phyloP scores from a whole-genome alignment of 2,113 vertebrate species.

The Alethe diademata region DNA sequence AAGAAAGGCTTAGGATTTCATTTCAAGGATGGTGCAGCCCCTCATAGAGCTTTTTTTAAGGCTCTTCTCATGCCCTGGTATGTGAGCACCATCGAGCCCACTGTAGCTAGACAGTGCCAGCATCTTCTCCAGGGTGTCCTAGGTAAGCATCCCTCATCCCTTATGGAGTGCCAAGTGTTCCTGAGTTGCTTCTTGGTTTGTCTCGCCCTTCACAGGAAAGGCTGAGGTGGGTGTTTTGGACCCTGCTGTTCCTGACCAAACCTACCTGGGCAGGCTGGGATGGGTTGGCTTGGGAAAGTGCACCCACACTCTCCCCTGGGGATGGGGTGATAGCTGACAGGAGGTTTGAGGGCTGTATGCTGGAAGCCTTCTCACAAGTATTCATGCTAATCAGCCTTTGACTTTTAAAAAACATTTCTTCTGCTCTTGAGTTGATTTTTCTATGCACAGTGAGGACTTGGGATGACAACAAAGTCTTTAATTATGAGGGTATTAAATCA shows the following conservation, averaged over 20 bases:
- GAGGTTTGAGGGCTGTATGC: not conserved
- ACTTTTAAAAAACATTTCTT: constrained; percentile 15
- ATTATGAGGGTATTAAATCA: constrained; percentile 57
- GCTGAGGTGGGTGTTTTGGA: accelerated
- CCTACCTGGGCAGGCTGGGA: not conserved
- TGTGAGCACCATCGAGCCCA: not conserved
- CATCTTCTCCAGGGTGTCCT: not conserved
- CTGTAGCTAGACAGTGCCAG: not conserved
- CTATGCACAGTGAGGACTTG: not conserved
- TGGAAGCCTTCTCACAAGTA: not conserved
- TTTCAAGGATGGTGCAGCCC: not conserved
- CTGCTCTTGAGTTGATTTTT: constrained; percentile 57
- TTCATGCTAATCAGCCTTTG: constrained; percentile 34
- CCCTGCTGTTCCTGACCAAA: not conserved
- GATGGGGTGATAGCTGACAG: not conserved
- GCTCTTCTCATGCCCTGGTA: not conserved
- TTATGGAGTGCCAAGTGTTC: accelerated
- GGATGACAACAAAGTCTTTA: constrained; percentile 52
- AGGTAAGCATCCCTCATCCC: not conserved
- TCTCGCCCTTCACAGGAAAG: accelerated
- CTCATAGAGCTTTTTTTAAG: not conserved
- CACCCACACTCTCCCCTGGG: not conserved
- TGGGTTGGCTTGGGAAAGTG: accelerated
- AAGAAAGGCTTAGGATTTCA: not conserved
- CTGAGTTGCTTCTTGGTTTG: not conserved